These are phyloP conservation scores for Polydrusus pterygomalis DNA, from an alignment of 2,888 invertebrate genomes.

Conservation along the genomic window DNA sequence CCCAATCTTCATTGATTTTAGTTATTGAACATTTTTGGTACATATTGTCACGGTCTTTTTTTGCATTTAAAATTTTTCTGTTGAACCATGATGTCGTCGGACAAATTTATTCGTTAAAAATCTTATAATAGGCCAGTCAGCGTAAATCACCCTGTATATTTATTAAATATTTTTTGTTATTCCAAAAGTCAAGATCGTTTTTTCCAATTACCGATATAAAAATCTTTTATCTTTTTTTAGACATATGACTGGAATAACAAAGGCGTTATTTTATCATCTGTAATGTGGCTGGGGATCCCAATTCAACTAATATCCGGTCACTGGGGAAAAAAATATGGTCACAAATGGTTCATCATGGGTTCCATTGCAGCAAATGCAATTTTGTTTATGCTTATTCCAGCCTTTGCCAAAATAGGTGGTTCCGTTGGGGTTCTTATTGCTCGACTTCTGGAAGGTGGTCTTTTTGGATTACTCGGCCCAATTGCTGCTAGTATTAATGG, in stretches of 20 bases:
- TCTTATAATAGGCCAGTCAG: too few relatives aligned
- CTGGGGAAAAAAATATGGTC: conserved; percentile 83
- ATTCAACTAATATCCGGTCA: conserved; percentile 83
- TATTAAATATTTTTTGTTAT: too few relatives aligned
- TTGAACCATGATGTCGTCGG: too few relatives aligned
- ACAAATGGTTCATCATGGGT: conserved; percentile 78
- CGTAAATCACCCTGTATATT: too few relatives aligned
- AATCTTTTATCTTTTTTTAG: conserved; percentile 4
- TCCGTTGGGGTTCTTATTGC: conserved; percentile 57
- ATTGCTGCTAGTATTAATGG: conserved; percentile 81
- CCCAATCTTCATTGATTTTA: too few relatives aligned
- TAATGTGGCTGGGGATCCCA: conserved; percentile 86
- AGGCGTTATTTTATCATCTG: conserved; percentile 79
- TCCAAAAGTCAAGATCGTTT: too few relatives aligned
- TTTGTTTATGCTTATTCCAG: conserved; percentile 75
- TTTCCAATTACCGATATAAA: not conserved
- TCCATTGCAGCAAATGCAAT: conserved; percentile 75
- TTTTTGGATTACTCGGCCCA: conserved; percentile 83
- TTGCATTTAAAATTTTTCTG: too few relatives aligned
- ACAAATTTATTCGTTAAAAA: too few relatives aligned
- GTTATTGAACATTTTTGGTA: too few relatives aligned
- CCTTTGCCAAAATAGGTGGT: conserved; percentile 54
- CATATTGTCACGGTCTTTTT: too few relatives aligned
- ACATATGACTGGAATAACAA: conserved; percentile 48
- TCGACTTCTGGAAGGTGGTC: conserved; percentile 76